Conservation (phyloP, 2,888 invertebrate species). For the Malacosoma neustria region DNA sequence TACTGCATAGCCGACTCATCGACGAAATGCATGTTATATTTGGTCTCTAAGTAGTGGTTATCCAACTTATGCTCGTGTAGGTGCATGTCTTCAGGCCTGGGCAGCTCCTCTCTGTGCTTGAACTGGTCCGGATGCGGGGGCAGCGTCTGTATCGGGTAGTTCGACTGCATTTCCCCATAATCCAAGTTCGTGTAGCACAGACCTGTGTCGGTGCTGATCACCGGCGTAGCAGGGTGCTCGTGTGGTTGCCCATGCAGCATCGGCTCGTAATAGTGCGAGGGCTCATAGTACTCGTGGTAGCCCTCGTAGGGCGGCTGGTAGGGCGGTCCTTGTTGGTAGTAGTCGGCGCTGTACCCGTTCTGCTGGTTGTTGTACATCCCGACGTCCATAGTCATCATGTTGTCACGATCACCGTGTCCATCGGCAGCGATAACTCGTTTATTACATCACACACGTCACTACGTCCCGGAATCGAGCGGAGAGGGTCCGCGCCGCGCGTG, state of each 20-base stretch:
- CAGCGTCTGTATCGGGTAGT: slow-evolving; percentile 69
- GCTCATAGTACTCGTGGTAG: slow-evolving; percentile 64
- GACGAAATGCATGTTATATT: slow-evolving; percentile 70
- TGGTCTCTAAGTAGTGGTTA: slow-evolving; percentile 66
- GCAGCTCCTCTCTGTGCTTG: slow-evolving; percentile 73
- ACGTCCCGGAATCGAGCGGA: slow-evolving; percentile 34
- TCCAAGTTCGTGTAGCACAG: slow-evolving; percentile 93
- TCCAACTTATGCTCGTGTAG: slow-evolving; percentile 60
- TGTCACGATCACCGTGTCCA: slow-evolving; percentile 47
- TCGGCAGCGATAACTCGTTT: slow-evolving; percentile 37
- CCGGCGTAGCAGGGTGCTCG: slow-evolving; percentile 73
- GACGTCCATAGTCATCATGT: slow-evolving; percentile 89
- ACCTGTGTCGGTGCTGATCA: slow-evolving; percentile 90
- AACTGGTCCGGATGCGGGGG: slow-evolving; percentile 70
- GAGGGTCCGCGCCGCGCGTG: slow-evolving; percentile 33
- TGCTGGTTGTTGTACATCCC: slow-evolving; percentile 84
- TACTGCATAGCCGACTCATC: slow-evolving; percentile 61
- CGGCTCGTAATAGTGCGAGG: slow-evolving; percentile 68
- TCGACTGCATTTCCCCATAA: slow-evolving; percentile 74
- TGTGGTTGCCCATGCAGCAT: slow-evolving; percentile 57
- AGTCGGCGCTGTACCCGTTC: slow-evolving; percentile 68
- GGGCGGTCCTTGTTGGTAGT: slow-evolving; percentile 66
- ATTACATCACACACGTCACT: slow-evolving; percentile 64
- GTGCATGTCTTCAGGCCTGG: slow-evolving; percentile 66
- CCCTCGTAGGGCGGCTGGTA: slow-evolving; percentile 60